Conservation (phyloP, 2,888 invertebrate genomes). For the Conchocele bisecta region DNA sequence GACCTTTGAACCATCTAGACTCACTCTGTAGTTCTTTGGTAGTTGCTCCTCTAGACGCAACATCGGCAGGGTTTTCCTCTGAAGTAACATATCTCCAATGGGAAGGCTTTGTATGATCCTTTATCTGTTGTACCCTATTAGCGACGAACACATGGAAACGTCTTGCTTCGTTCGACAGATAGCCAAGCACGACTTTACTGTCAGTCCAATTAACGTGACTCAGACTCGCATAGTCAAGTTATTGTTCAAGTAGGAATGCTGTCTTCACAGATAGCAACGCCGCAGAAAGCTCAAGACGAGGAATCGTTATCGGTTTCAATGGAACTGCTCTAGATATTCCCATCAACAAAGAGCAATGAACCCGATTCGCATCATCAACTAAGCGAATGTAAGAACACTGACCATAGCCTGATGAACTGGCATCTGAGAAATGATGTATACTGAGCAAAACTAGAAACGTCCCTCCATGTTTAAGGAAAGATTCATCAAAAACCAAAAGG, state of each 20-base stretch:
- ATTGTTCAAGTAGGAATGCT: slow-evolving; percentile 10
- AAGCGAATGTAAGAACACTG: slow-evolving; percentile 51
- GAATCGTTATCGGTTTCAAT: slow-evolving; percentile 50
- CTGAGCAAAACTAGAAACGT: too few species aligned
- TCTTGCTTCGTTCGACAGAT: slow-evolving; percentile 54
- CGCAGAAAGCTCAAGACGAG: slow-evolving; percentile 56
- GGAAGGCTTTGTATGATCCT: slow-evolving; percentile 31
- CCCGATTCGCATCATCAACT: slow-evolving; percentile 15
- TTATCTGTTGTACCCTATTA: slow-evolving; percentile 58
- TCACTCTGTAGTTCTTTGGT: too few species aligned
- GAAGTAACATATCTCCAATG: slow-evolving; percentile 60
- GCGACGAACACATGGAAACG: slow-evolving; percentile 63
- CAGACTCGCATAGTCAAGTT: slow-evolving; percentile 19
- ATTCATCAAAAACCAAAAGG: too few species aligned
- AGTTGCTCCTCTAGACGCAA: slow-evolving; percentile 44
- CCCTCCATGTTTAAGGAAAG: too few species aligned
- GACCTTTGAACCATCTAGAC: too few species aligned
- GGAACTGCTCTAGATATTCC: slow-evolving; percentile 57
- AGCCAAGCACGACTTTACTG: slow-evolving; percentile 53
- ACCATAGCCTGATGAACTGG: slow-evolving; percentile 42
- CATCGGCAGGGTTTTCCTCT: slow-evolving; percentile 57
- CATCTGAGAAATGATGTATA: slow-evolving; percentile 37
- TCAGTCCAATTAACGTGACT: slow-evolving; percentile 59
- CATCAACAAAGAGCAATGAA: slow-evolving; percentile 52
- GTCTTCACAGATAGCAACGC: slow-evolving; percentile 40